A percentile compares a stretch with the other conserved stretches of the same genome.
Conservation (phyloP, 1,140 invertebrate species). For the Mactra quadrangularis region DNA sequence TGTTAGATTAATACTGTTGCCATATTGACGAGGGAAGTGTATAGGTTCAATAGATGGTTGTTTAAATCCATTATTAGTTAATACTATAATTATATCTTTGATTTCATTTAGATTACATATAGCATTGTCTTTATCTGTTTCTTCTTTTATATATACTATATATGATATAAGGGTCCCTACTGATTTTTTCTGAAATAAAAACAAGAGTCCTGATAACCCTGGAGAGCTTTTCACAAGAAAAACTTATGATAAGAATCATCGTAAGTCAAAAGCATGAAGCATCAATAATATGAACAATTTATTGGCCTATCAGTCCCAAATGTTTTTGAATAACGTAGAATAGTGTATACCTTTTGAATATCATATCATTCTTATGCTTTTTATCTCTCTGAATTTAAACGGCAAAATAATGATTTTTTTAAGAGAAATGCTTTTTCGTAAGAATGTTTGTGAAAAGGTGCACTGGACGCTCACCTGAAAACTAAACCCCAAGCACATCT, state of each 20-base stretch:
- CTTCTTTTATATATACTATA: slow-evolving; percentile 78
- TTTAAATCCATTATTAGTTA: slow-evolving; percentile 77
- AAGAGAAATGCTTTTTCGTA: too few species aligned
- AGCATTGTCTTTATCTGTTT: slow-evolving; percentile 67
- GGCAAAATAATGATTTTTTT: too few species aligned
- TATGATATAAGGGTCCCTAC: slow-evolving; percentile 75
- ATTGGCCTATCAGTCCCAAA: neutral
- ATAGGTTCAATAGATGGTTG: slow-evolving; percentile 67
- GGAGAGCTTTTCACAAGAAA: neutral
- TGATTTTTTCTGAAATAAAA: slow-evolving; percentile 70
- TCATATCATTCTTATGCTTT: too few species aligned
- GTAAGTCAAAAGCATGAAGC: neutral
- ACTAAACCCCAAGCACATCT: too few species aligned
- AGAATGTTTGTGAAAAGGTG: too few species aligned
- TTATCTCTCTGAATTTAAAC: too few species aligned
- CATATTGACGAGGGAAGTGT: slow-evolving; percentile 77
- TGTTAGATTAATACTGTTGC: slow-evolving; percentile 72
- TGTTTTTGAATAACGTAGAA: neutral
- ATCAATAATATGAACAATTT: neutral
- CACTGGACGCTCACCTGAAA: too few species aligned
- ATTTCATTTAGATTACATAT: slow-evolving; percentile 74
- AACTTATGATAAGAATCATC: neutral
- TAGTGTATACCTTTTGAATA: too few species aligned
- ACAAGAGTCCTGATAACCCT: neutral
- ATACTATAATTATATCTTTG: slow-evolving; percentile 66